These are phyloP conservation scores for Ennomos fuscantarius DNA, from an alignment of 2,888 invertebrate species.

Conservation along the genomic window DNA sequence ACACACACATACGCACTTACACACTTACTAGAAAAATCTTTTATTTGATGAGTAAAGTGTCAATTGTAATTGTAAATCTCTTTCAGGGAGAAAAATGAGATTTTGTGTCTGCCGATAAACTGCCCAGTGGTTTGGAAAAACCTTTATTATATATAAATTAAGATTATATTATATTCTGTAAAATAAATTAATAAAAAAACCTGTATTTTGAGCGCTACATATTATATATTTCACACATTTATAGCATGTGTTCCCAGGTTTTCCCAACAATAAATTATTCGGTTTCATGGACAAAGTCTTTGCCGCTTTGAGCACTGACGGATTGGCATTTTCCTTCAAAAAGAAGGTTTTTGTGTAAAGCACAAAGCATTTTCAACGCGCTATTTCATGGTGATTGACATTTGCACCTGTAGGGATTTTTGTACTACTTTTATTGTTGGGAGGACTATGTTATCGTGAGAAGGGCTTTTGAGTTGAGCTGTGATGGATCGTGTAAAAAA, in stretches of 20 bases:
- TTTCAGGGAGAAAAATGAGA: too few species aligned
- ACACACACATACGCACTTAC: too few species aligned
- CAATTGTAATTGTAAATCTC: too few species aligned
- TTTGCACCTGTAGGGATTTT: slow-evolving; percentile 40
- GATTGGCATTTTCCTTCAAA: slow-evolving; percentile 41
- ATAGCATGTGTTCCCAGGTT: neutral
- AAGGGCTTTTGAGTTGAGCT: slow-evolving; percentile 23
- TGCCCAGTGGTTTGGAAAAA: too few species aligned
- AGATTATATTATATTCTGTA: too few species aligned
- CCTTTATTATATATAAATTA: too few species aligned
- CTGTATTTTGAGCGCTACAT: too few species aligned
- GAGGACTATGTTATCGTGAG: slow-evolving; percentile 10
- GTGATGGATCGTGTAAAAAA: slow-evolving; percentile 20
- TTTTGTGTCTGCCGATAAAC: too few species aligned
- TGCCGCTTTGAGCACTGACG: slow-evolving; percentile 40
- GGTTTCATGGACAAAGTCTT: slow-evolving; percentile 25
- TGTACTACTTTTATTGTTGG: slow-evolving; percentile 30
- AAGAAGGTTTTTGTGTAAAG: slow-evolving; percentile 34
- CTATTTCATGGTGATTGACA: slow-evolving; percentile 41
- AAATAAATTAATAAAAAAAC: too few species aligned
- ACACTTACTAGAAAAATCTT: too few species aligned
- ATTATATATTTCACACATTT: too few species aligned
- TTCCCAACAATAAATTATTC: slow-evolving; percentile 4
- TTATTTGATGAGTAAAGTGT: too few species aligned
- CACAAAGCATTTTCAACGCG: slow-evolving; percentile 44